Evolutionary conservation across 2,797 vertebrate genomes (phyloP).

Genomic region (Intellagama lesueurii): DNA sequence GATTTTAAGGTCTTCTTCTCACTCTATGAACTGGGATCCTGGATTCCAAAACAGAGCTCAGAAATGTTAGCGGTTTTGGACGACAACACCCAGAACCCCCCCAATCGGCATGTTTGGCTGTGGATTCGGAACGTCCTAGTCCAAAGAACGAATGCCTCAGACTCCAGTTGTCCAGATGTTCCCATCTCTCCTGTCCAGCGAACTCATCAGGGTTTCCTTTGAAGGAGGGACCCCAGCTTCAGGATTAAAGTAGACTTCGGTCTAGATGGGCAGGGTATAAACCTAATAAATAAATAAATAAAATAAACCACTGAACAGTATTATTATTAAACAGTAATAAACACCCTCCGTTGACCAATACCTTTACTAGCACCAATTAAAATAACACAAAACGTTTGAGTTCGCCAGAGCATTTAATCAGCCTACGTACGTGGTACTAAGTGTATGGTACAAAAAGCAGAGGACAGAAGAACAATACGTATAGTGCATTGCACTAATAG

Average conservation of each 20-base stretch:
- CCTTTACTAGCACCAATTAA: background rate
- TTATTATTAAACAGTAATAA: background rate
- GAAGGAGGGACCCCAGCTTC: background rate
- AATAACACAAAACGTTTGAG: background rate
- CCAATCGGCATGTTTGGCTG: too few species aligned
- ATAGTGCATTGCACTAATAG: too few species aligned
- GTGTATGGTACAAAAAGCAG: background rate
- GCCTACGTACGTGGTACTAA: background rate
- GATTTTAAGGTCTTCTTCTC: background rate
- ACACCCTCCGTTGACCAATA: background rate
- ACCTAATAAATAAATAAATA: too few species aligned
- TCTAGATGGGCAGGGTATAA: too few species aligned
- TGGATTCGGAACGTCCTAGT: too few species aligned
- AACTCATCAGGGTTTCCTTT: background rate
- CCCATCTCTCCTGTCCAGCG: background rate
- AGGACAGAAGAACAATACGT: background rate
- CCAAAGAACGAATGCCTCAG: too few species aligned
- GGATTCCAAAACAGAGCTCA: background rate
- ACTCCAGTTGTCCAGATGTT: background rate
- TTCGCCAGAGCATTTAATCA: background rate
- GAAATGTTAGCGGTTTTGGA: too few species aligned
- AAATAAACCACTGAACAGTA: too few species aligned
- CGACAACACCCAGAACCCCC: too few species aligned
- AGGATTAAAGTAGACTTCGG: too few species aligned
- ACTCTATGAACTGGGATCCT: background rate